phyloP scores from a whole-genome alignment of 2,113 vertebrate species.

The Amphilophus citrinellus region DNA sequence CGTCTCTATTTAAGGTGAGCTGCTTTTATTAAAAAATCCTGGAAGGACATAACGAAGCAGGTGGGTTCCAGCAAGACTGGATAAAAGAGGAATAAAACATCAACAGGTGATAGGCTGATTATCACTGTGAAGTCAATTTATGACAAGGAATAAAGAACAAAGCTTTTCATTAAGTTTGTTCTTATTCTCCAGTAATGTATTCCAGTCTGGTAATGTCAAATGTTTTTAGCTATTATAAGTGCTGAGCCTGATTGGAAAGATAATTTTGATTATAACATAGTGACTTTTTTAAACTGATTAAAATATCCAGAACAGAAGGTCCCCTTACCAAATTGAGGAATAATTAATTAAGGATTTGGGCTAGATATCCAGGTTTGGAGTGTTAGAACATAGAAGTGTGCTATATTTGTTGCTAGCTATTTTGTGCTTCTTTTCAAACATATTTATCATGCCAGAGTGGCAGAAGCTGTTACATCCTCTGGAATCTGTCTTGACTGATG shows the following conservation, averaged over 20 bases:
- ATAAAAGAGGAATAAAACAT: constrained; percentile 37
- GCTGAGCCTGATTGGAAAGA: background rate
- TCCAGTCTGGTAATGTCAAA: background rate
- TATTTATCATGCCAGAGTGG: background rate
- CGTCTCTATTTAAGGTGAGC: constrained; percentile 59
- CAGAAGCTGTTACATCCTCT: background rate
- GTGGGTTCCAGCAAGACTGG: background rate
- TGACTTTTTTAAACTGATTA: background rate
- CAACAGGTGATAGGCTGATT: constrained; percentile 58
- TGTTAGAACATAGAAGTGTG: background rate
- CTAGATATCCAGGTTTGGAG: background rate
- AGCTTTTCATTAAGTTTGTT: constrained; percentile 35
- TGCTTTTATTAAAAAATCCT: constrained; percentile 77
- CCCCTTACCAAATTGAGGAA: background rate
- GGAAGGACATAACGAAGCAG: constrained; percentile 41
- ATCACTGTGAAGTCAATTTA: constrained; percentile 10
- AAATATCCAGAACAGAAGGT: constrained; percentile 2
- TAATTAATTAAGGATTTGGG: background rate
- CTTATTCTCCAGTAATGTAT: background rate
- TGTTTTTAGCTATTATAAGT: background rate
- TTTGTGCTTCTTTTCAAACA: background rate
- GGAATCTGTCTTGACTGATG: constrained; percentile 19
- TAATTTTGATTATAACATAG: background rate
- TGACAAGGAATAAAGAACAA: constrained; percentile 9
- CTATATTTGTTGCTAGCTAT: background rate